Conservation (phyloP, 1,140 invertebrate genomes). For the Bathynomus jamesi region DNA sequence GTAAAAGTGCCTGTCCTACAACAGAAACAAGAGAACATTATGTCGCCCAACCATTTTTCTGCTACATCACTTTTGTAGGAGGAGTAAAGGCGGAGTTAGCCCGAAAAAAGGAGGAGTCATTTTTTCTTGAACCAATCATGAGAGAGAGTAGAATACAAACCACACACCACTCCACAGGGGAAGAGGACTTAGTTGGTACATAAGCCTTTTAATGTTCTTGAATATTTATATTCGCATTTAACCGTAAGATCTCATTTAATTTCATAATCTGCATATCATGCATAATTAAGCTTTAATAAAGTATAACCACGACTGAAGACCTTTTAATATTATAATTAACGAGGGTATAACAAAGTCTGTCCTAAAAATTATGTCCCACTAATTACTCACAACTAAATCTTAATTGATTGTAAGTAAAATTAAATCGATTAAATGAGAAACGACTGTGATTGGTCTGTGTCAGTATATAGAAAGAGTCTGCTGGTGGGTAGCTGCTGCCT, state of each 20-base stretch:
- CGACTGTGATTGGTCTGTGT: too few relatives aligned
- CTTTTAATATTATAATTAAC: neutral
- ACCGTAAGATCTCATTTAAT: neutral
- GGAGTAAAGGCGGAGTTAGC: slow-evolving; percentile 19
- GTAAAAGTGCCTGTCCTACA: slow-evolving; percentile 39
- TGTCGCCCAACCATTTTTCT: slow-evolving; percentile 38
- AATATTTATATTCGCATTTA: slow-evolving; percentile 1
- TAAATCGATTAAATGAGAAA: too few relatives aligned
- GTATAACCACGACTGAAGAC: neutral
- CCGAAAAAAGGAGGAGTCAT: slow-evolving; percentile 14
- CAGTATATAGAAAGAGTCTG: too few relatives aligned
- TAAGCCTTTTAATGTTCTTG: neutral
- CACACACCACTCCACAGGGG: neutral
- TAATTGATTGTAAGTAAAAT: too few relatives aligned
- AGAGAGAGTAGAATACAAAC: neutral
- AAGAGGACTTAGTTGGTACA: neutral
- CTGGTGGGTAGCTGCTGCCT: too few relatives aligned
- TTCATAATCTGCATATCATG: neutral
- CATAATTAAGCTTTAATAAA: neutral
- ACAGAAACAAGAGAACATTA: slow-evolving; percentile 37
- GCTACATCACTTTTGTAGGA: slow-evolving; percentile 35
- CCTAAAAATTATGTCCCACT: too few relatives aligned
- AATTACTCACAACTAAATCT: too few relatives aligned
- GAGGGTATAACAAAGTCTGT: too few relatives aligned
- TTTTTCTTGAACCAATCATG: neutral